Evolutionary conservation across 1,140 invertebrate genomes (phyloP), one percentile per base, ranked within the genome.

Genomic region (Scaptomyza montana): DNA sequence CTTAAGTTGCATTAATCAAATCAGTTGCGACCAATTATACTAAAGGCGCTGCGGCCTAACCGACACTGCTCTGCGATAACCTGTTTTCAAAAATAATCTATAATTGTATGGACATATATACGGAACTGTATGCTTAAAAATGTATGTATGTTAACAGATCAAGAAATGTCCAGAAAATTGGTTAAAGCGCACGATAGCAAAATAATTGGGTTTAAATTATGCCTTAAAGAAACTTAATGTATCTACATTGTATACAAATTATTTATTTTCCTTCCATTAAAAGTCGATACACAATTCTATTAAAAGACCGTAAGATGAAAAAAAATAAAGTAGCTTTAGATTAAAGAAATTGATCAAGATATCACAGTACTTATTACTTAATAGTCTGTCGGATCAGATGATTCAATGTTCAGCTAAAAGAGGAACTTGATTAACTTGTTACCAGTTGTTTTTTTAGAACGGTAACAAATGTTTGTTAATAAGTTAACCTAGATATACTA

Each of bases 1-100:
- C 30, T 33, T 45, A 30, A 54, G 51, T 64, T 49, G 64, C 64
- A 66, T 57, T 66, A 59, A 57, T 16, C 66, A 21, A 55, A 50
- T 55, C 16, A 65, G 12, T 16, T 13, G 43, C 39, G 45, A 30
- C 57, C 54, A 69, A 61, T 61, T 43, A 59, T 67, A 43, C 36
- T 50, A 3, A 33, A 50, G 21, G n/a, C 21, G 13, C 33, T 13
- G 25, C 13, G 45, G 21, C 36, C 51, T 33, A 45, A 51, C 7
- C 56, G 16, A 53, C 51, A 13, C 13, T 13, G 49, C 13, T 36
- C 19, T 6, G 30, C 57, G 59, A 61, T 62, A 69, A 69, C 57
- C 66, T 46, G 57, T 61, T 69, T 53, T 12, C 41, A 39, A 30
- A 47, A 19, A 54, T 39, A 61, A 62, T 53, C 49, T 62, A 54